Base-by-base conservation (phyloP, 1,140 invertebrate species). In the Zaprionus lachaisei region DNA sequence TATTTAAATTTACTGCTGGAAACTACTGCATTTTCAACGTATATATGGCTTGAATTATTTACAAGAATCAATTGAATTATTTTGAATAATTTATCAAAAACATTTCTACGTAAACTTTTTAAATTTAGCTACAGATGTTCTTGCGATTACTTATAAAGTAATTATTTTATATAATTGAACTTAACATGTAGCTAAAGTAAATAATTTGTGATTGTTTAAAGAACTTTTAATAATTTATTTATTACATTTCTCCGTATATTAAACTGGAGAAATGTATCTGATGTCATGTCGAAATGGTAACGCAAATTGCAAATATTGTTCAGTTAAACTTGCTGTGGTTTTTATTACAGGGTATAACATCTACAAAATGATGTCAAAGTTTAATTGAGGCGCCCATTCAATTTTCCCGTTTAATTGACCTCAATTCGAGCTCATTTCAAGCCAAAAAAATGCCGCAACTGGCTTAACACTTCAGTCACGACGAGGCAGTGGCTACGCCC, bases 401-500 rank as follows among this genome's bases (percentile, higher is more conserved):
- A 51, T 51, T 51, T 51, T 24, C 11, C 47, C 47, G 47, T 51
- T 51, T 51, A 51, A 51, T 51, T 51, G 47, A 51, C 47, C 47
- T 24, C 47, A 24, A 51, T 51, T 51, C 20, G 4, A 24, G 31
- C 31, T 12, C 24, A 5, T 14, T 51, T 51, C 20, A n/a, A 9
- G 5, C 41, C 41, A 47, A 47, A 51, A 47, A 49, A 22, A 51
- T 22, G 22, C 20, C 11, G 47, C 47, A 47, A 17, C 20, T 12
- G 20, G 12, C 47, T 24, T 51, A 51, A 51, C 47, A 51, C 47
- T 51, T 24, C 20, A 51, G 47, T 51, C 47, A 51, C 47, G 47
- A 47, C 41, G n/a, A 24, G 9, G 22, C 11, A 51, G 47, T 5
- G 11, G 22, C 9, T 5, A 51, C 47, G 47, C 47, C 47, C 47